These are phyloP conservation scores for Asobara japonica DNA, from an alignment of 1,140 invertebrate species.

Conservation along the genomic window DNA sequence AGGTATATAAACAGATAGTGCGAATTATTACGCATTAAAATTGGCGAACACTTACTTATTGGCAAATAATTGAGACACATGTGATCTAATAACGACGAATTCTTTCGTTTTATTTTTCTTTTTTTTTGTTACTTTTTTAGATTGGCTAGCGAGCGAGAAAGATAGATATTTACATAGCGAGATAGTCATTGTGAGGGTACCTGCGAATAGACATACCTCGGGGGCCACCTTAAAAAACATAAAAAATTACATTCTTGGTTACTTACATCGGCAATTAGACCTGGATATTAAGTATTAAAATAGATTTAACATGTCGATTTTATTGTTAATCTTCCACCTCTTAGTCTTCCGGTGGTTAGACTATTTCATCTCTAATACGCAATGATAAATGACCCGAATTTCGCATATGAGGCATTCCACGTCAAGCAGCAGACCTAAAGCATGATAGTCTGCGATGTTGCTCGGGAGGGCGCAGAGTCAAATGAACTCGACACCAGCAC, in stretches of 20 bases:
- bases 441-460: too few species aligned
- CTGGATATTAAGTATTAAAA: not conserved
- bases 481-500: too few species aligned
- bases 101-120: not conserved
- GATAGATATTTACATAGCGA: slow-evolving; percentile 44
- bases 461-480: too few species aligned
- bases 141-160: slow-evolving; percentile 40
- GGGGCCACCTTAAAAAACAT: slow-evolving; percentile 62
- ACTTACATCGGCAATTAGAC: slow-evolving; percentile 20
- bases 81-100: not conserved
- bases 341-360: too few species aligned
- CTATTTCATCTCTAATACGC: too few species aligned
- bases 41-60: slow-evolving; percentile 22
- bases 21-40: slow-evolving; percentile 2
- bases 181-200: slow-evolving; percentile 59
- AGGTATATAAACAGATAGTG: not conserved
- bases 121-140: slow-evolving; percentile 44
- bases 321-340: too few species aligned
- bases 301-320: not conserved
- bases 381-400: too few species aligned
- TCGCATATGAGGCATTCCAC: too few species aligned
- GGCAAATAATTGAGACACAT: slow-evolving; percentile 15
- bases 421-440: too few species aligned
- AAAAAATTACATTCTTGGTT: slow-evolving; percentile 56
- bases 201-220: slow-evolving; percentile 65